Evolutionary conservation across 2,888 invertebrate species (phyloP), one percentile per base, ranked within the genome.

Genomic region (Coleophora deauratella): DNA sequence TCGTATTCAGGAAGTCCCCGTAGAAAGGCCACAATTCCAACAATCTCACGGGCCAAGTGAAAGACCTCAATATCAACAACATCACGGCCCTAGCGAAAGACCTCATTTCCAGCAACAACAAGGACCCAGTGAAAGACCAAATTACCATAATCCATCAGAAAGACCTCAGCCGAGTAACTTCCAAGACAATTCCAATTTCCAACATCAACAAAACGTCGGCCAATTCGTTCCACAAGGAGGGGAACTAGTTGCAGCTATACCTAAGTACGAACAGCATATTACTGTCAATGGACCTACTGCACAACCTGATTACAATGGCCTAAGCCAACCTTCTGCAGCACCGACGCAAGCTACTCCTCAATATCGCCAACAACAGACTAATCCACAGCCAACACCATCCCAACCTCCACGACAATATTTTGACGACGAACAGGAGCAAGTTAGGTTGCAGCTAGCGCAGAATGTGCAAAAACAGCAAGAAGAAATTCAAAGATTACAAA

Each of bases 241-340:
- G 1, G 93, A 94, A 72, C 80, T 94, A 33, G 88, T 93, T 13
- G 90, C 91, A 41, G 90, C 94, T 12, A 89, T 94, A 43, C 91
- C 94, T 6, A 93, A 92, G 76, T 90, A 89, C 51, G 94, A 95
- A 71, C 93, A 94, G 54, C 94, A 94, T 54, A 88, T 91, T 47
- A 88, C 91, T 10, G 84, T 89, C n/a, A 75, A 79, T 54, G 77
- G 72, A 35, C 66, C 79, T 38, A 68, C 71, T 35, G 50, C 56
- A 38, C 59, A 71, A 58, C 53, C 71, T 13, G 61, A 66, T 47
- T 71, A 68, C 46, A 70, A 57, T 49, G 65, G 64, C 10, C 57
- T 80, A 12, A 55, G 51, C 46, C 55, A 67, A 52, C 53, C 68
- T 49, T 50, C 62, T 47, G 44, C 54, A 41, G 44, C 55, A 30